phyloP scores from a whole-genome alignment of 2,113 vertebrate genomes.

The Myrmecobius fasciatus region DNA sequence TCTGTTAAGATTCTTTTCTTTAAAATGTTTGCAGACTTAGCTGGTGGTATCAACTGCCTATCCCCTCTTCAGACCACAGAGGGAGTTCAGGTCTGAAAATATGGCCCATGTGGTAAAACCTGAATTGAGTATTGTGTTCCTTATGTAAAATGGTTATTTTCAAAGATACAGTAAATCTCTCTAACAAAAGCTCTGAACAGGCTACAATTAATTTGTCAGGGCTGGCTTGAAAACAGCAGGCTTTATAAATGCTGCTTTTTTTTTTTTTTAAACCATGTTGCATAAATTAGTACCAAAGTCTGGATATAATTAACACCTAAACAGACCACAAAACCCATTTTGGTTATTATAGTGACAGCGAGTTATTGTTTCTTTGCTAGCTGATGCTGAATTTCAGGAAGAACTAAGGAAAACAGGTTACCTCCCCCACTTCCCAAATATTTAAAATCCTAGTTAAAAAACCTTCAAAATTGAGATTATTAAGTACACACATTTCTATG shows the following conservation, averaged over 20 bases:
- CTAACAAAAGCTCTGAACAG: constrained; percentile 61
- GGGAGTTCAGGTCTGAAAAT: not conserved
- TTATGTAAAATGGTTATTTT: constrained; percentile 27
- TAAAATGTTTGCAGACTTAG: not conserved
- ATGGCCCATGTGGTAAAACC: not conserved
- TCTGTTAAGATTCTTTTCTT: not conserved
- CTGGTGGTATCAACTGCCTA: too few species aligned
- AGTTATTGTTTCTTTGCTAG: not conserved
- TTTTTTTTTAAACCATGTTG: constrained; percentile 26
- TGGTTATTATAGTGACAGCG: not conserved
- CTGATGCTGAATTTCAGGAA: not conserved
- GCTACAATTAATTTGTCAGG: constrained; percentile 46
- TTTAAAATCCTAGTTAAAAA: not conserved
- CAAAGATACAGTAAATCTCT: constrained; percentile 59
- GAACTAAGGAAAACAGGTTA: constrained; percentile 11
- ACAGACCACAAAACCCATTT: constrained; percentile 31
- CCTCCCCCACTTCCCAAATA: not conserved
- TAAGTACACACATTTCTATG: not conserved
- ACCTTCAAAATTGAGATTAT: not conserved
- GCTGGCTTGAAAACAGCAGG: constrained; percentile 57
- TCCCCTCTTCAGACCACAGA: not conserved
- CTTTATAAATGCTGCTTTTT: constrained; percentile 4
- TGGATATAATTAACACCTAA: not conserved
- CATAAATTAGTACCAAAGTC: constrained; percentile 30
- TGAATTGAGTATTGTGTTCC: constrained; percentile 37